phyloP scores from a whole-genome alignment of 23 tunicate genomes.

The Clavelina lepadiformis region DNA sequence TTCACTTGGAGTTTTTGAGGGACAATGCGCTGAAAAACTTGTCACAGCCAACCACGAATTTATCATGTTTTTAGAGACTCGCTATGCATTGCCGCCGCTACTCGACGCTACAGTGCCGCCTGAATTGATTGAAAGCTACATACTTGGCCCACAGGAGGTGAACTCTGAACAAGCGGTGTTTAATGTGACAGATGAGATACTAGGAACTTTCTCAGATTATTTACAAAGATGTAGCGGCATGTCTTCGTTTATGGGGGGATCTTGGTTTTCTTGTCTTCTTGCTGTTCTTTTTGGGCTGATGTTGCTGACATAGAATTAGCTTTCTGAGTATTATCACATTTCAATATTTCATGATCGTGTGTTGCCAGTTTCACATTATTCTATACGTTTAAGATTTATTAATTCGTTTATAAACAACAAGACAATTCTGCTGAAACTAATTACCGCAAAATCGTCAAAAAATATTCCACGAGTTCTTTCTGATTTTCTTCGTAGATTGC shows the following conservation, averaged over 20 bases:
- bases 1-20: neutral
- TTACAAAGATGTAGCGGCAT: constrained; percentile 5
- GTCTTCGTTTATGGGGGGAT: neutral
- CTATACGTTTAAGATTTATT: too few relatives aligned
- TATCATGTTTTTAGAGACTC: constrained; percentile 8
- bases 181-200: constrained; percentile 2
- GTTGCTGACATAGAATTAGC: too few relatives aligned
- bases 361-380: too few relatives aligned
- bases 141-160: constrained; percentile 14
- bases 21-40: constrained; percentile 2
- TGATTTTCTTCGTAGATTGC: too few relatives aligned
- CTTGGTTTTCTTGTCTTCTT: neutral
- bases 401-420: too few relatives aligned
- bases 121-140: neutral
- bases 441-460: too few relatives aligned
- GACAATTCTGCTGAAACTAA: too few relatives aligned
- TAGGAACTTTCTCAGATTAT: neutral
- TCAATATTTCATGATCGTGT: too few relatives aligned
- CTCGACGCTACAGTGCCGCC: constrained; percentile 14
- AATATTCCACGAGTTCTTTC: too few relatives aligned
- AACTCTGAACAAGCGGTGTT: constrained; percentile 4
- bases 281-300: neutral
- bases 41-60: constrained; percentile 4
- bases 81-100: constrained; percentile 7
- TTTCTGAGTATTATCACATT: too few relatives aligned